Conservation (phyloP, 2,797 vertebrate genomes). For the Trematomus bernacchii region DNA sequence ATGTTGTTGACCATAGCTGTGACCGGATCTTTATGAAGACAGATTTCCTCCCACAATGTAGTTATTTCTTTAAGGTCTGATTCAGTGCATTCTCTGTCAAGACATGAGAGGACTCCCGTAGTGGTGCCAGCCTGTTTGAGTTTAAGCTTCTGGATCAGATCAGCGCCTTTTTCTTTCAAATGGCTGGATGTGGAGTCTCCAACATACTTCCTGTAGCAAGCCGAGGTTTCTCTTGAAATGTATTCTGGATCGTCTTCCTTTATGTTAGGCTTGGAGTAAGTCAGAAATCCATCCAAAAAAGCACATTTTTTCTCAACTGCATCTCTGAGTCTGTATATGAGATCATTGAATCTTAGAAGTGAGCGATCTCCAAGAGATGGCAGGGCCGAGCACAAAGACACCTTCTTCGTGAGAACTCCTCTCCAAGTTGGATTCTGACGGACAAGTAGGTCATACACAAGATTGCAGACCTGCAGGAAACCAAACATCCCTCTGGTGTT, state of each 20-base stretch:
- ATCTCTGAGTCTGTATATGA: slow-evolving; percentile 9
- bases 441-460: slow-evolving; percentile 5
- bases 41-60: slow-evolving; percentile 23
- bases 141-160: slow-evolving; percentile 19
- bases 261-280: slow-evolving; percentile 20
- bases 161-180: neutral
- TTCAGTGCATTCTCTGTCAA: slow-evolving; percentile 3
- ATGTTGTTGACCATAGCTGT: neutral
- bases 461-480: slow-evolving; percentile 45
- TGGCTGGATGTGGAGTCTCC: neutral
- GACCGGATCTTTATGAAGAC: neutral
- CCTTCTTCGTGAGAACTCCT: neutral
- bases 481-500: slow-evolving; percentile 32
- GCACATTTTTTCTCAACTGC: slow-evolving; percentile 10
- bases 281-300: slow-evolving; percentile 6
- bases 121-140: neutral
- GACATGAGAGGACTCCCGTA: neutral
- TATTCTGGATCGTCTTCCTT: slow-evolving; percentile 13
- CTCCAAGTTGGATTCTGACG: neutral
- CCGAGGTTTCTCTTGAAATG: rapidly evolving
- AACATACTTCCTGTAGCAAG: slow-evolving; percentile 10
- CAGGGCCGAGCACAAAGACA: neutral
- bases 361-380: neutral
- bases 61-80: neutral
- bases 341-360: neutral